Conservation (phyloP, 53 echinoderm and acorn worm genomes). For the Hippasteria phrygiana region DNA sequence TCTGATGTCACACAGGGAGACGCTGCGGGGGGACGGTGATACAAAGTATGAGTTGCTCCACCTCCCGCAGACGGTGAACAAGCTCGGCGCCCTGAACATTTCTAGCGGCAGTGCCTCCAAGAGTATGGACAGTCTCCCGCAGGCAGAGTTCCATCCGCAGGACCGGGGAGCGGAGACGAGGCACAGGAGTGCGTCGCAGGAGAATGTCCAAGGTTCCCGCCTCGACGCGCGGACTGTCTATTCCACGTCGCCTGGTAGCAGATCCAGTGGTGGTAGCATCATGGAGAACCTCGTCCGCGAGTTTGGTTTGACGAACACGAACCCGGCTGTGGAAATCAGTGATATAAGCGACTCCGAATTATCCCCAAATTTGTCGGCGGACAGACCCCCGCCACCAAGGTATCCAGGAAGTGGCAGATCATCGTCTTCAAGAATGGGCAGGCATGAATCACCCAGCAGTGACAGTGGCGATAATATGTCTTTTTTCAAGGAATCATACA, state of each 20-base stretch:
- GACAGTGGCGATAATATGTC: constrained; percentile 22
- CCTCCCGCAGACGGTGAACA: constrained; percentile 35
- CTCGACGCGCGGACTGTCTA: constrained; percentile 28
- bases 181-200: constrained; percentile 66
- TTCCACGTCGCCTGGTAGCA: constrained; percentile 49
- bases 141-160: neutral
- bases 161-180: constrained; percentile 32
- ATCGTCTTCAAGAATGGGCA: constrained; percentile 23
- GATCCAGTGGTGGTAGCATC: constrained; percentile 56
- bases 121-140: constrained; percentile 64
- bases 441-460: constrained; percentile 31
- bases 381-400: constrained; percentile 49
- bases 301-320: constrained; percentile 54
- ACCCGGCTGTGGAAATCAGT: constrained; percentile 43
- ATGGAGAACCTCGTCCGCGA: constrained; percentile 72
- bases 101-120: constrained; percentile 39
- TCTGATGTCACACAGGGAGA: neutral
- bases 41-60: constrained; percentile 18
- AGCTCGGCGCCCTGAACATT: constrained; percentile 40
- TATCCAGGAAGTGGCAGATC: constrained; percentile 34
- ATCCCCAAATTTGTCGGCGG: constrained; percentile 37
- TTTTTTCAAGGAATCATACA: constrained; percentile 62
- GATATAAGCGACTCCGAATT: constrained; percentile 52
- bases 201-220: constrained; percentile 54
- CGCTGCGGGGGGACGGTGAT: neutral